These are phyloP conservation scores for Pandion haliaetus DNA, from an alignment of 2,113 vertebrate species.

Conservation along the genomic window DNA sequence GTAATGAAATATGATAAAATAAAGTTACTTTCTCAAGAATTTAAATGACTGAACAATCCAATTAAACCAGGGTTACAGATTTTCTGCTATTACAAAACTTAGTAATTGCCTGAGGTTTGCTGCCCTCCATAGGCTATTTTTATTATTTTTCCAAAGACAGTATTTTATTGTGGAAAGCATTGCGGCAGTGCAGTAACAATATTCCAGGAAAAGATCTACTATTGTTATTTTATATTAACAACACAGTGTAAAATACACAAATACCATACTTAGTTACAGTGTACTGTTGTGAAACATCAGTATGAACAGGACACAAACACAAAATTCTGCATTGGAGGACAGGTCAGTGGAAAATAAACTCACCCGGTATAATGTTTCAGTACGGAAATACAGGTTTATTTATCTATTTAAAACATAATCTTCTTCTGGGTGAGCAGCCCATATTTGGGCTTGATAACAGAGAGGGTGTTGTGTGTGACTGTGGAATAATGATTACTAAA, in stretches of 20 bases:
- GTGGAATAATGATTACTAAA: neutral
- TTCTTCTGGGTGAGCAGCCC: neutral
- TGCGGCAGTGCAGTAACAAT: neutral
- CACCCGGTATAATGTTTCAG: neutral
- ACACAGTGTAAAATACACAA: neutral
- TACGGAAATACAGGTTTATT: rapidly evolving
- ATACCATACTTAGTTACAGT: neutral
- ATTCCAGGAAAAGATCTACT: neutral
- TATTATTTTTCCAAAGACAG: neutral
- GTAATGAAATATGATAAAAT: neutral
- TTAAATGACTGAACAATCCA: neutral
- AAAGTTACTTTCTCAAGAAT: neutral
- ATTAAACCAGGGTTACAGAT: neutral
- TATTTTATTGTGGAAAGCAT: neutral
- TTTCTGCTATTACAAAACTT: neutral
- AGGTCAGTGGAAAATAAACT: neutral
- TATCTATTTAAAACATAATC: neutral
- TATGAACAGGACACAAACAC: neutral
- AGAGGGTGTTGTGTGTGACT: neutral
- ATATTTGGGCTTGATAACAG: neutral
- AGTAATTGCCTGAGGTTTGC: constrained; percentile 33
- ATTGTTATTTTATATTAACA: neutral
- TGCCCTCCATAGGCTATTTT: constrained; percentile 53
- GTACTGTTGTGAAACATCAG: neutral
- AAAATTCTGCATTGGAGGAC: neutral